Base-by-base conservation (phyloP, 2,888 invertebrate genomes). In the Diarsia rubi region DNA sequence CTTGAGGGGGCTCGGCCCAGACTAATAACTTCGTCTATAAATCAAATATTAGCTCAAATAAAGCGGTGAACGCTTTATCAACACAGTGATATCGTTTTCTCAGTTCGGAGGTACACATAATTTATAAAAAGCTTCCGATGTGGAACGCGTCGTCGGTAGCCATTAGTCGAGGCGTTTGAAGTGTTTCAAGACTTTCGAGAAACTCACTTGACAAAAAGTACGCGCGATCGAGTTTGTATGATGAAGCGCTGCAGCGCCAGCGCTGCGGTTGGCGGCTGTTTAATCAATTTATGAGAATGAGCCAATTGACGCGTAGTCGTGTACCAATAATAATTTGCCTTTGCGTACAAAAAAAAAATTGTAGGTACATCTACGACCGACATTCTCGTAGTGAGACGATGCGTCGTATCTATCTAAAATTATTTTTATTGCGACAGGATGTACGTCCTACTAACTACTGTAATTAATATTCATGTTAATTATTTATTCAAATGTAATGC, bases 21-120 rank as follows among this genome's bases (percentile, higher is more conserved):
- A 86, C 89, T 89, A 91, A 91, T 91, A 91, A 91, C 90, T 89
- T 86, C 85, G 87, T 86, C 89, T 88, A 92, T 93, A 93, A 93
- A 93, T 93, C 93, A 93, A 92, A 93, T 91, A 92, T 92, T 92
- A 91, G 90, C 88, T 89, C 88, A 91, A 91, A 92, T 93, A 91
- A 91, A 91, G 88, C 88, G 89, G 86, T 89, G 89, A 87, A 85
- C 85, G 87, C 81, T 90, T 88, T 90, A 89, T 91, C 89, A 89
- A 88, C 81, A 83, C 84, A 85, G 88, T 86, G 87, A 86, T 88
- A 87, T 88, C 84, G 83, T 88, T 88, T 85, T 86, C 88, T 85
- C 80, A 78, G 85, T 86, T 86, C 44, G 59, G 59, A 73, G 73
- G 69, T 78, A 60, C 37, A 82, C 77, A 79, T 87, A 78, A 84